Evolutionary conservation across 2,797 vertebrate genomes (phyloP).

Genomic region (Thamnophis elegans): DNA sequence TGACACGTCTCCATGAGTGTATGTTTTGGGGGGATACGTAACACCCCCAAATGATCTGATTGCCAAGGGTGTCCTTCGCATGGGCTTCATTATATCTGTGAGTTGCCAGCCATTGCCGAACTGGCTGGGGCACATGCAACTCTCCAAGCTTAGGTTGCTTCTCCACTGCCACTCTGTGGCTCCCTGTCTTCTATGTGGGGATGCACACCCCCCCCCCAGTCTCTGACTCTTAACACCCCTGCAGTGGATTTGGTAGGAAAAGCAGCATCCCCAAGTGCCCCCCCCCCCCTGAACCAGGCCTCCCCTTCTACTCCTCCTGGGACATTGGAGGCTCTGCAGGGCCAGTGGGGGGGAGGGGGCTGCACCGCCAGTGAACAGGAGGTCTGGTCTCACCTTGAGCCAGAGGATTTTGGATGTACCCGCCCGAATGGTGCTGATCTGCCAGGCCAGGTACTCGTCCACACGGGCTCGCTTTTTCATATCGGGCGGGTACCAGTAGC

Average conservation of each 20-base stretch:
- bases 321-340: background rate
- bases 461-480: conserved; percentile 79
- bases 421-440: conserved; percentile 77
- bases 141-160: background rate
- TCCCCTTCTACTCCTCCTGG: background rate
- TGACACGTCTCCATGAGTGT: background rate
- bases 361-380: background rate
- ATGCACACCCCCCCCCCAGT: background rate
- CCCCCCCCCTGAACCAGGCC: background rate
- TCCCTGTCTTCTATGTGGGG: background rate
- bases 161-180: background rate
- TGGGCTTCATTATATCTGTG: background rate
- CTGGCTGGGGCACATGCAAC: background rate
- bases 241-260: background rate
- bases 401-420: conserved; percentile 67
- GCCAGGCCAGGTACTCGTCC: conserved; percentile 91
- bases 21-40: background rate
- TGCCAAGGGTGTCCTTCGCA: background rate
- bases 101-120: background rate
- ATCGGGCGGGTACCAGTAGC: conserved; percentile 90
- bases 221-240: background rate
- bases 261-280: background rate
- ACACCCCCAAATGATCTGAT: background rate
- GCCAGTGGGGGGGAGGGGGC: no score
- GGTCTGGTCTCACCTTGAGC: conserved; percentile 67